These are phyloP conservation scores for Xanthorhoe spadicearia DNA, from an alignment of 2,888 invertebrate species.

Conservation along the genomic window DNA sequence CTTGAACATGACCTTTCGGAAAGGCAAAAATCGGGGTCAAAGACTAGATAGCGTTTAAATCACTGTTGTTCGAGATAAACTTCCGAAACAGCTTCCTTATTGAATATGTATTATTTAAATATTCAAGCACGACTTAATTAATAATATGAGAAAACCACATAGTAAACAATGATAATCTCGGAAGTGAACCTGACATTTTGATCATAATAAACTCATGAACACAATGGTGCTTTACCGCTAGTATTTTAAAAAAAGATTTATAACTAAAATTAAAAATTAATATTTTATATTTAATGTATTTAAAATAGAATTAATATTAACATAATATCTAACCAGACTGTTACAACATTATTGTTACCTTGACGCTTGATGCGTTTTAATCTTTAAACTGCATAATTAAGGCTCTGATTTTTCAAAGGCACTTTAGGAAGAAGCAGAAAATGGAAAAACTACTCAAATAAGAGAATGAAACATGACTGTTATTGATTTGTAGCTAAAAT, in stretches of 20 bases:
- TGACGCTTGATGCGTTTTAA: background rate
- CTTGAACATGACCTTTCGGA: background rate
- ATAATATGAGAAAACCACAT: background rate
- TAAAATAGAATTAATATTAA: background rate
- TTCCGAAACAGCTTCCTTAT: background rate
- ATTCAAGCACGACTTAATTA: background rate
- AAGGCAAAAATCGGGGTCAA: background rate
- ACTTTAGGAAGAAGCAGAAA: no score
- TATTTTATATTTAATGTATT: background rate
- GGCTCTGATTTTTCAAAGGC: background rate
- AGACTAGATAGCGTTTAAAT: background rate
- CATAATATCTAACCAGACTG: background rate
- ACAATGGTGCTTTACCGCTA: background rate
- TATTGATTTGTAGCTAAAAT: no score
- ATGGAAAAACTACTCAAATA: no score
- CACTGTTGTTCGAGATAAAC: background rate
- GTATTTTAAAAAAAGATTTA: background rate
- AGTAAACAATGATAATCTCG: constrained; percentile 30
- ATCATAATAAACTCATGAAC: background rate
- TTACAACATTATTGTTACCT: background rate
- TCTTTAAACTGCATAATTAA: background rate
- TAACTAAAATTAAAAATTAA: background rate
- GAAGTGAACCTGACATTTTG: constrained; percentile 44
- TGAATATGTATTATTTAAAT: background rate
- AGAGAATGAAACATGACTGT: no score